phyloP scores from a whole-genome alignment of 2,888 invertebrate species.

The Apodemia duryi region DNA sequence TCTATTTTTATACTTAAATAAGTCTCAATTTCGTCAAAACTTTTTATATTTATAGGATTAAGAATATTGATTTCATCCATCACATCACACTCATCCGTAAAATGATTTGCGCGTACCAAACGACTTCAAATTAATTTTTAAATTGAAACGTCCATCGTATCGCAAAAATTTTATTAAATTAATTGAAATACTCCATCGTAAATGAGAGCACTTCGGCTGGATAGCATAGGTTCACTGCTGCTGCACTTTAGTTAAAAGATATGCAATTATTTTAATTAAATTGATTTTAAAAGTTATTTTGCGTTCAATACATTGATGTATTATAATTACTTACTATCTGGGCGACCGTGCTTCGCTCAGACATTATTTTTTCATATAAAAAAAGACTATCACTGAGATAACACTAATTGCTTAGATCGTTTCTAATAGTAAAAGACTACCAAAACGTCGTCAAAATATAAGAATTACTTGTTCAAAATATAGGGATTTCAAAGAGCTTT shows the following conservation, averaged over 20 bases:
- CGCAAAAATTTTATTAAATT: conserved; percentile 37
- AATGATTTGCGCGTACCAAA: conserved; percentile 19
- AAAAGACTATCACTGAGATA: too few relatives aligned
- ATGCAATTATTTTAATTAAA: conserved; percentile 32
- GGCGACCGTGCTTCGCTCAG: too few relatives aligned
- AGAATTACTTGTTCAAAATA: too few relatives aligned
- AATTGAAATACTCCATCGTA: conserved; percentile 34
- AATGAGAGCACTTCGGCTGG: conserved; percentile 33
- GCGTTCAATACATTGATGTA: neutral
- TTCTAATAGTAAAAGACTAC: too few relatives aligned
- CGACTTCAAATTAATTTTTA: conserved; percentile 25
- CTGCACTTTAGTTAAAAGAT: conserved; percentile 31
- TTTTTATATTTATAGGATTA: neutral
- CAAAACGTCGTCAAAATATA: too few relatives aligned
- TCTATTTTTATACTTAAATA: too few relatives aligned
- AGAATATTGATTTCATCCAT: neutral
- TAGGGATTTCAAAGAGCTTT: too few relatives aligned
- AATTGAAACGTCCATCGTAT: conserved; percentile 28
- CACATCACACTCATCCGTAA: conserved; percentile 14
- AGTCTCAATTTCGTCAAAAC: too few relatives aligned
- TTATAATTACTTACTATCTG: neutral
- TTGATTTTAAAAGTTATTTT: conserved; percentile 12
- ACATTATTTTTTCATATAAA: too few relatives aligned
- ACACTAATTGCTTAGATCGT: too few relatives aligned
- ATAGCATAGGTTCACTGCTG: conserved; percentile 21